Conservation (phyloP, 2,113 vertebrate genomes). For the Merops nubicus region DNA sequence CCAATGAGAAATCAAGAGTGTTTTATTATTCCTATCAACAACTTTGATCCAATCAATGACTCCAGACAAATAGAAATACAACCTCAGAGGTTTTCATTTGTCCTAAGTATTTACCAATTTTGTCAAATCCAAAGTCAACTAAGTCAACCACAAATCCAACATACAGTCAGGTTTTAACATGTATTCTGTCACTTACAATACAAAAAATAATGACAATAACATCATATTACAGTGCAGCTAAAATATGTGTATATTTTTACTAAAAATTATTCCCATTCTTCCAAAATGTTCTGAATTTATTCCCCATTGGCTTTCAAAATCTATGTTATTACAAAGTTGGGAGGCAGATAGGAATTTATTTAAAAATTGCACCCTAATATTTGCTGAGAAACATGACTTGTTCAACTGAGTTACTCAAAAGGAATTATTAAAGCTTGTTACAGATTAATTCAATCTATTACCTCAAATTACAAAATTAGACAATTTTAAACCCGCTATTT, state of each 20-base stretch:
- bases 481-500: background rate
- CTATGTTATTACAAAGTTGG: rapidly evolving
- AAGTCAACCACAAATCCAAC: background rate
- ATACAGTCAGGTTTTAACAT: background rate
- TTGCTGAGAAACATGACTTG: background rate
- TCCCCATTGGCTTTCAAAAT: background rate
- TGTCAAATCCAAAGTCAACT: background rate
- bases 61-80: background rate
- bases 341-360: background rate
- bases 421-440: background rate
- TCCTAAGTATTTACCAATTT: background rate
- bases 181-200: background rate
- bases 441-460: background rate
- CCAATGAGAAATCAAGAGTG: background rate
- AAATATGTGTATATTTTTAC: background rate
- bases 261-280: background rate
- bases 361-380: background rate
- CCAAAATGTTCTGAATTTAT: background rate
- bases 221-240: background rate
- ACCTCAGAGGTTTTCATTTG: background rate
- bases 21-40: background rate
- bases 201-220: background rate
- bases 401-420: background rate
- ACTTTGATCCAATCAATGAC: background rate
- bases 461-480: background rate